These are phyloP conservation scores for Oncorhynchus kisutch DNA, from an alignment of 2,113 vertebrate species.

Conservation along the genomic window DNA sequence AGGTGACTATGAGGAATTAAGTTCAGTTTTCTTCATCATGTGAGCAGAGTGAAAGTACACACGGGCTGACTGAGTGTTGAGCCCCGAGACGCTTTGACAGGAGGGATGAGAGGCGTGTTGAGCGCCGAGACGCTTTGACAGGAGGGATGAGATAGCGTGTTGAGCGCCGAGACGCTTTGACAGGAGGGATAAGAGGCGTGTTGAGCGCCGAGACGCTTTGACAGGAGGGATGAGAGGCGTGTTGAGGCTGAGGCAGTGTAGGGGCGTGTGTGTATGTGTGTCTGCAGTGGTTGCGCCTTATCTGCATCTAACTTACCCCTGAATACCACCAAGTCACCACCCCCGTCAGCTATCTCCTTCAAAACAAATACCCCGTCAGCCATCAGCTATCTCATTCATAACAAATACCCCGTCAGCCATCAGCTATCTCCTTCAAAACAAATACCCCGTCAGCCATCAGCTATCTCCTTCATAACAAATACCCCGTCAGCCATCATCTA, in stretches of 20 bases:
- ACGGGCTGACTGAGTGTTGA: conserved; percentile 14
- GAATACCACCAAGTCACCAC: conserved; percentile 30
- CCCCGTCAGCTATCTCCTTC: not conserved
- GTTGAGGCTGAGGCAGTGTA: not conserved
- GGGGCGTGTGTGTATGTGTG: not conserved
- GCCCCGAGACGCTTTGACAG: conserved; percentile 32
- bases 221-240: not conserved
- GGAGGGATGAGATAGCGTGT: not conserved
- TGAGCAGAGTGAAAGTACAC: not conserved
- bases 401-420: too few species aligned
- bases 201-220: conserved; percentile 24
- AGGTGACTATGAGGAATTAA: not conserved
- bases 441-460: too few species aligned
- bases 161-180: conserved; percentile 36
- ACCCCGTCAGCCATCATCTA: too few species aligned
- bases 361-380: too few species aligned
- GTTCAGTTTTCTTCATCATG: not conserved
- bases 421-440: too few species aligned
- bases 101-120: not conserved
- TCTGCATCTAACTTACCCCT: conserved; percentile 14
- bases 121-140: conserved; percentile 29
- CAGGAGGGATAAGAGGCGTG: not conserved
- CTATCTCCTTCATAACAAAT: too few species aligned
- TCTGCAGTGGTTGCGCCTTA: not conserved
- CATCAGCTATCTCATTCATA: too few species aligned